These are phyloP conservation scores for Odontocerum albicorne DNA, from an alignment of 2,888 invertebrate genomes.

Conservation along the genomic window DNA sequence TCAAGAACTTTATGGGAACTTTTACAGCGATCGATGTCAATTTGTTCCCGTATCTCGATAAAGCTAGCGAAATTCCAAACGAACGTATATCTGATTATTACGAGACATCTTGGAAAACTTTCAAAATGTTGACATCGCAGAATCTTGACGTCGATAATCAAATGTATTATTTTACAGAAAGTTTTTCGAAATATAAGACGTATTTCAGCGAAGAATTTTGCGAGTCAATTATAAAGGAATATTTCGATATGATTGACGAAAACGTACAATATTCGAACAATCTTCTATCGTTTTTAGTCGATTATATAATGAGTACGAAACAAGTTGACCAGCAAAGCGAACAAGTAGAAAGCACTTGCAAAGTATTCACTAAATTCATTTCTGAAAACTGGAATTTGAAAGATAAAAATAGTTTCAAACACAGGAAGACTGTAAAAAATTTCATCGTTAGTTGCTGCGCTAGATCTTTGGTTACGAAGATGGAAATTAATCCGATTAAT, in stretches of 20 bases:
- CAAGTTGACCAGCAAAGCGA: conserved; percentile 17
- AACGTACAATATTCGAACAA: not conserved
- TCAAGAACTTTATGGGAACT: conserved; percentile 16
- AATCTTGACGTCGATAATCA: conserved; percentile 13
- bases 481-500: conserved; percentile 11
- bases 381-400: conserved; percentile 23
- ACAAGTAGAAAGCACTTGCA: conserved; percentile 12
- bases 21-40: conserved; percentile 24
- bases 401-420: conserved; percentile 6
- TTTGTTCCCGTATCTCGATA: conserved; percentile 16
- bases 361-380: conserved; percentile 22
- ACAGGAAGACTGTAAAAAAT: conserved; percentile 14
- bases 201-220: conserved; percentile 38
- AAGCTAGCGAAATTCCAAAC: not conserved
- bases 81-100: conserved; percentile 16
- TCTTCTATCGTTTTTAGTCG: conserved; percentile 22
- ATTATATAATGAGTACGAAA: conserved; percentile 21
- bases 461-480: conserved; percentile 3
- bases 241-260: conserved; percentile 32
- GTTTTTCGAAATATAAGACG: conserved; percentile 14
- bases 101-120: conserved; percentile 12
- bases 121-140: conserved; percentile 13
- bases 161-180: not conserved
- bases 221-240: conserved; percentile 37
- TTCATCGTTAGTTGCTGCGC: conserved; percentile 22